phyloP scores from a whole-genome alignment of 2,797 vertebrate genomes.

The Aythya fuligula region DNA sequence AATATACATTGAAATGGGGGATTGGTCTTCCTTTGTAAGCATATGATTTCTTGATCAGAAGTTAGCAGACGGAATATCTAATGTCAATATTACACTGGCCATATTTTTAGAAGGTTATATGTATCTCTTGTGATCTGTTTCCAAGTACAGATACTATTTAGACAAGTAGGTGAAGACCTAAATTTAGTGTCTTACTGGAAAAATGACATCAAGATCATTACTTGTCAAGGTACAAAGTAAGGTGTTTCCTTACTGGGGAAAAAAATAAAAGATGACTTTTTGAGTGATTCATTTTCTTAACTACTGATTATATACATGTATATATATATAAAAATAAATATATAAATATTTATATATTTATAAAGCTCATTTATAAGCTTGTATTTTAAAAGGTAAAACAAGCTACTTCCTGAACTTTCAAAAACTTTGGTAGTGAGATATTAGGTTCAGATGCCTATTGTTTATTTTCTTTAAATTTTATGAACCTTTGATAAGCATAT shows the following conservation, averaged over 20 bases:
- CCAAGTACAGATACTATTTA: not conserved
- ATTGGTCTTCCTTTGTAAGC: not conserved
- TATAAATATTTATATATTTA: too few relatives aligned
- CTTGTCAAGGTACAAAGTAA: not conserved
- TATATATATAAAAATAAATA: not conserved
- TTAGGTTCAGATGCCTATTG: not conserved
- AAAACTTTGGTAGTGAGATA: not conserved
- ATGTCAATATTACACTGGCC: not conserved
- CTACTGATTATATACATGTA: not conserved
- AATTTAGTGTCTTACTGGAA: not conserved
- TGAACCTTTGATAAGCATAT: not conserved
- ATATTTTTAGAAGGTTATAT: not conserved
- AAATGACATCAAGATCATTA: accelerated
- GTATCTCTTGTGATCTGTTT: not conserved
- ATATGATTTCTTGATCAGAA: not conserved
- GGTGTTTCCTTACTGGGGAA: not conserved
- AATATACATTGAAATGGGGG: not conserved
- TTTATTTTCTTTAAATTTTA: not conserved
- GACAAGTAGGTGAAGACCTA: not conserved
- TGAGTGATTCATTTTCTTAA: not conserved
- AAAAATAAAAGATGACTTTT: not conserved
- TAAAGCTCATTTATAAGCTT: too few relatives aligned
- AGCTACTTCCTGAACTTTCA: not conserved
- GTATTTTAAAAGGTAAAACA: not conserved
- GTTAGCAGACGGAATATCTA: not conserved